phyloP scores from a whole-genome alignment of 2,797 vertebrate species.

The Cyprinodon diabolis region DNA sequence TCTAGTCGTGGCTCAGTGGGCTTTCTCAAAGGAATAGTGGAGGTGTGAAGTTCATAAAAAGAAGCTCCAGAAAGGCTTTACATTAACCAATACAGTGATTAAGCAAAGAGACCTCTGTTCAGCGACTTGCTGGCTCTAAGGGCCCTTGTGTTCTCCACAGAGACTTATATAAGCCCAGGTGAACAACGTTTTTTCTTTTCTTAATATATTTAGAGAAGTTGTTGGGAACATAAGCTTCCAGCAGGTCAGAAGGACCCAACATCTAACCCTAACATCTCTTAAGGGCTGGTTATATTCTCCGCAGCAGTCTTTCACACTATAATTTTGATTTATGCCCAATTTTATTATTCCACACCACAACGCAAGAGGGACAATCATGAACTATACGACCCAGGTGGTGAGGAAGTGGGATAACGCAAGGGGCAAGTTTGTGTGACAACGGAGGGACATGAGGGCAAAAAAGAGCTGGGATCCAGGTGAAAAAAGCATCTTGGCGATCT shows the following conservation, averaged over 20 bases:
- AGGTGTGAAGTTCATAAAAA: slow-evolving; percentile 45
- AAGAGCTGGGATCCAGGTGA: too few relatives aligned
- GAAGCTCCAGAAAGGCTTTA: slow-evolving; percentile 14
- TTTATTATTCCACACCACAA: too few relatives aligned
- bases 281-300: too few relatives aligned
- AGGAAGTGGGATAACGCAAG: too few relatives aligned
- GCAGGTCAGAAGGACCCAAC: background rate
- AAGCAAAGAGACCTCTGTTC: slow-evolving; percentile 37
- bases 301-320: too few relatives aligned
- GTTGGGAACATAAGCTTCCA: background rate
- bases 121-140: background rate
- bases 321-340: too few relatives aligned
- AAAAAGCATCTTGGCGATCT: too few relatives aligned
- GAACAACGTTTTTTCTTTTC: background rate
- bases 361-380: too few relatives aligned
- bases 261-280: background rate
- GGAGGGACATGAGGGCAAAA: too few relatives aligned
- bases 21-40: slow-evolving; percentile 19
- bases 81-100: slow-evolving; percentile 7
- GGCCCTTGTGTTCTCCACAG: background rate
- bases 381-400: too few relatives aligned
- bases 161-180: background rate
- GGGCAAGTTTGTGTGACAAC: too few relatives aligned
- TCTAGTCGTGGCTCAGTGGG: slow-evolving; percentile 28
- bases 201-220: background rate